These are phyloP conservation scores for Perca fluviatilis DNA, from an alignment of 2,113 vertebrate genomes.

Conservation along the genomic window DNA sequence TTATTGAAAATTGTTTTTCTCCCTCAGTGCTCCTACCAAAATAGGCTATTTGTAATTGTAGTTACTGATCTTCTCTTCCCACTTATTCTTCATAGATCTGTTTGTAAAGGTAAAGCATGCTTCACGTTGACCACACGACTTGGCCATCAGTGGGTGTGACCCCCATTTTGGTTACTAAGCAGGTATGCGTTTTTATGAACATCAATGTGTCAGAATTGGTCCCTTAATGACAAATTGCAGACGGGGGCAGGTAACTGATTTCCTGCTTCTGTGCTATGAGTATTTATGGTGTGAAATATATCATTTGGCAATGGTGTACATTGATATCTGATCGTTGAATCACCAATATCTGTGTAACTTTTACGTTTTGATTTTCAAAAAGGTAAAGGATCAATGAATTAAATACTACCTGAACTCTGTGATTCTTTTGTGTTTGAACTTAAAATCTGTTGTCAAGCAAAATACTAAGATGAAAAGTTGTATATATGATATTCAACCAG, in stretches of 20 bases:
- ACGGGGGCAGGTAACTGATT: constrained; percentile 76
- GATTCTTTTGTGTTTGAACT: constrained; percentile 67
- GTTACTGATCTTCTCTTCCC: constrained; percentile 54
- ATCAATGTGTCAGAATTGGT: constrained; percentile 83
- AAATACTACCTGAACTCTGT: constrained; percentile 82
- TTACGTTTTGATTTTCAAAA: constrained; percentile 86
- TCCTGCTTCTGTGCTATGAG: constrained; percentile 78
- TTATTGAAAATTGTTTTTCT: constrained; percentile 44
- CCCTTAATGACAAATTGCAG: constrained; percentile 80
- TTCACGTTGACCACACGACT: constrained; percentile 72
- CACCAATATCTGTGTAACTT: constrained; percentile 86
- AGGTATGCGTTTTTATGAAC: constrained; percentile 78
- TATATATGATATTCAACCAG: background rate
- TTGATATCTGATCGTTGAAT: constrained; percentile 86
- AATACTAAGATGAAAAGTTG: background rate
- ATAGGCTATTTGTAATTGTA: constrained; percentile 74
- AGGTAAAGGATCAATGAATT: constrained; percentile 85
- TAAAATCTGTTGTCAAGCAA: background rate
- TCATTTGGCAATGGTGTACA: constrained; percentile 87
- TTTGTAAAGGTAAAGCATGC: constrained; percentile 82
- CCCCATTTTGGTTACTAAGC: constrained; percentile 70
- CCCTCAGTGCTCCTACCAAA: constrained; percentile 76
- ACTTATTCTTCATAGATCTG: constrained; percentile 67
- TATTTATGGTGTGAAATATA: constrained; percentile 88
- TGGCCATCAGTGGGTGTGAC: constrained; percentile 67